Evolutionary conservation across 2,797 vertebrate species (phyloP).

Genomic region (Lepidocolaptes lacrymiger): DNA sequence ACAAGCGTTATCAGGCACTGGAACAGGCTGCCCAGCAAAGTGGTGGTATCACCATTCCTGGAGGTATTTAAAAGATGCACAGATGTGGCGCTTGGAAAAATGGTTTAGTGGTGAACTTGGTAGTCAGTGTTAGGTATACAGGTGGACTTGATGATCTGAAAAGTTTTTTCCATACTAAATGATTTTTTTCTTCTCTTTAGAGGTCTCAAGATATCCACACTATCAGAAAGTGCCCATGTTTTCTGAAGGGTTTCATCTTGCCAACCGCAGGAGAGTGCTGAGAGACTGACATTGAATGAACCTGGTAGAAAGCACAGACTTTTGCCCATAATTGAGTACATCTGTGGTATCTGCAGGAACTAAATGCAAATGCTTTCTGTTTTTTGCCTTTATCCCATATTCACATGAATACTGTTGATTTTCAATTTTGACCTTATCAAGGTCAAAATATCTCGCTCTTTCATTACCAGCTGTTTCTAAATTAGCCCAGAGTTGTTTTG

Average conservation of each 20-base stretch:
- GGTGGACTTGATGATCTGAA: background rate
- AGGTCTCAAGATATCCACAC: background rate
- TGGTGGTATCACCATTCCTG: background rate
- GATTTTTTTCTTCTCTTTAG: background rate
- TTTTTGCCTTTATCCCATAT: background rate
- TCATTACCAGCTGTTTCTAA: background rate
- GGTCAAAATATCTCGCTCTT: background rate
- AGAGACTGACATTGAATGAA: background rate
- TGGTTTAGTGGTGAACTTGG: too few relatives aligned
- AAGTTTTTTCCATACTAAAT: background rate
- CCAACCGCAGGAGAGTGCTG: background rate
- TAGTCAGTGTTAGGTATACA: too few relatives aligned
- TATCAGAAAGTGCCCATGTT: background rate
- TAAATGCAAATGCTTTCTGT: background rate
- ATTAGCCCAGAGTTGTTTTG: background rate
- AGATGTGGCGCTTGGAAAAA: background rate
- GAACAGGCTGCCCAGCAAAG: background rate
- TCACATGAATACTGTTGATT: background rate
- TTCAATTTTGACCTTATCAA: constrained; percentile 36
- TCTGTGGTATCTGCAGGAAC: background rate
- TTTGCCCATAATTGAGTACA: background rate
- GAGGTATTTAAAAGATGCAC: background rate
- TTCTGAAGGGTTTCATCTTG: background rate
- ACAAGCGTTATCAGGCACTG: background rate
- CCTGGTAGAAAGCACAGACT: background rate